A percentile compares a stretch with the other conserved stretches of the same genome.
These are phyloP conservation scores for Dasysyrphus tricinctus DNA, from an alignment of 2,888 invertebrate genomes.

Conservation along the genomic window DNA sequence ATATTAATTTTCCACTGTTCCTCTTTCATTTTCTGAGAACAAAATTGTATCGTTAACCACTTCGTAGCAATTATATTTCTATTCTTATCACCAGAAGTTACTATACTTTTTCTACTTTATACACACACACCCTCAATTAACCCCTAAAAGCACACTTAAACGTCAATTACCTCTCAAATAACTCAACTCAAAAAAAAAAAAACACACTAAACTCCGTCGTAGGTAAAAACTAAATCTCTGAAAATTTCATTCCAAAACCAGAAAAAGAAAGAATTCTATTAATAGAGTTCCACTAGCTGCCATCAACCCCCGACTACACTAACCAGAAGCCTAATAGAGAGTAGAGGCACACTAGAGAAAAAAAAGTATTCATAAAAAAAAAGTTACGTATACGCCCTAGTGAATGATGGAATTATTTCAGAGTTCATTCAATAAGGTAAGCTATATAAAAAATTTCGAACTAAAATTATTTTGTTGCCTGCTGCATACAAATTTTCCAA, in stretches of 20 bases:
- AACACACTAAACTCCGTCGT: not conserved
- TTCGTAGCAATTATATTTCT: slow-evolving; percentile 27
- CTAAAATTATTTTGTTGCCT: slow-evolving; percentile 24
- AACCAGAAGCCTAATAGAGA: slow-evolving; percentile 13
- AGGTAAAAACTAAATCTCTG: slow-evolving; percentile 11
- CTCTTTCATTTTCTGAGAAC: not conserved
- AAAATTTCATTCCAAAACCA: slow-evolving; percentile 46
- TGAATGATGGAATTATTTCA: slow-evolving; percentile 44
- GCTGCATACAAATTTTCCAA: slow-evolving; percentile 24
- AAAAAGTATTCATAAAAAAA: slow-evolving; percentile 40
- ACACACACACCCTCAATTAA: slow-evolving; percentile 29
- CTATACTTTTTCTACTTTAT: slow-evolving; percentile 1
- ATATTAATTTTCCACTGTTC: slow-evolving; percentile 17
- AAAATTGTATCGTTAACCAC: slow-evolving; percentile 8
- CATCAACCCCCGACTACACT: slow-evolving; percentile 5
- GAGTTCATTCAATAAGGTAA: slow-evolving; percentile 30
- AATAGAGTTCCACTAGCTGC: slow-evolving; percentile 2
- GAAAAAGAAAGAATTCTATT: slow-evolving; percentile 33
- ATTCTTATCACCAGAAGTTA: slow-evolving; percentile 29
- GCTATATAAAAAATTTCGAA: not conserved
- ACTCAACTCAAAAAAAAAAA: slow-evolving; percentile 2
- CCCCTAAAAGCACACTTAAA: slow-evolving; percentile 60
- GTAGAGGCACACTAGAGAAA: not conserved
- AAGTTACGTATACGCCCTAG: slow-evolving; percentile 69
- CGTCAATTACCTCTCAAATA: slow-evolving; percentile 65